phyloP scores from a whole-genome alignment of 2,113 vertebrate species.

The Cavia aperea region DNA sequence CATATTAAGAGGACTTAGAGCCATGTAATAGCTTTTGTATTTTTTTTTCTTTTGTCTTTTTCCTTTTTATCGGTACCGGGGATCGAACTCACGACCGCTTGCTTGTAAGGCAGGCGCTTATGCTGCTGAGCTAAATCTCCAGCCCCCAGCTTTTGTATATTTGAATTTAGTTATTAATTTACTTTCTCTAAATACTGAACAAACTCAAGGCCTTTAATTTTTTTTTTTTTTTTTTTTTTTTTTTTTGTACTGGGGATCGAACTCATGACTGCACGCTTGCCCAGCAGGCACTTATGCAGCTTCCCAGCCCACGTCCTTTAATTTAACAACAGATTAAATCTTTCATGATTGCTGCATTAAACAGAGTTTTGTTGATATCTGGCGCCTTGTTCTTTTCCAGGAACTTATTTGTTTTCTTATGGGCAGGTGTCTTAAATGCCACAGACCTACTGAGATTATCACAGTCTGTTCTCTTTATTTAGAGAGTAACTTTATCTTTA shows the following conservation, averaged over 20 bases:
- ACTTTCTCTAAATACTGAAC: constrained; percentile 25
- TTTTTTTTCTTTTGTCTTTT: not conserved
- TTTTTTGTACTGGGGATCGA: no score
- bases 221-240: no score
- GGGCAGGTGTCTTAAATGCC: constrained; percentile 22
- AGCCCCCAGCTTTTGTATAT: not conserved
- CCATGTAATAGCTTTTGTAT: constrained; percentile 39
- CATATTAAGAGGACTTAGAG: constrained; percentile 5
- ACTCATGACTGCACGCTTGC: no score
- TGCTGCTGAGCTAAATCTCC: no score
- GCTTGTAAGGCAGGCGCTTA: no score
- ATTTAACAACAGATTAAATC: constrained; percentile 55
- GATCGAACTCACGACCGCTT: no score
- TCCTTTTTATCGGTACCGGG: no score
- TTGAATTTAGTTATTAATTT: constrained; percentile 44
- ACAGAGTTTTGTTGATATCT: constrained; percentile 50
- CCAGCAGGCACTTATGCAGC: no score
- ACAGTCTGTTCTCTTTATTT: constrained; percentile 20
- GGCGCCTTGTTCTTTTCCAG: constrained; percentile 39
- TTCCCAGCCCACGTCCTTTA: not conserved
- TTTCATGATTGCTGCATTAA: constrained; percentile 45
- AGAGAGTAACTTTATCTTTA: not conserved
- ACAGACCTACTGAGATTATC: constrained; percentile 13
- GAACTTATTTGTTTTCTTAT: constrained; percentile 41
- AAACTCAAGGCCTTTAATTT: constrained; percentile 47